Evolutionary conservation across 2,797 vertebrate genomes (phyloP), one percentile per base, ranked within the genome.

Genomic region (Mus minutoides): DNA sequence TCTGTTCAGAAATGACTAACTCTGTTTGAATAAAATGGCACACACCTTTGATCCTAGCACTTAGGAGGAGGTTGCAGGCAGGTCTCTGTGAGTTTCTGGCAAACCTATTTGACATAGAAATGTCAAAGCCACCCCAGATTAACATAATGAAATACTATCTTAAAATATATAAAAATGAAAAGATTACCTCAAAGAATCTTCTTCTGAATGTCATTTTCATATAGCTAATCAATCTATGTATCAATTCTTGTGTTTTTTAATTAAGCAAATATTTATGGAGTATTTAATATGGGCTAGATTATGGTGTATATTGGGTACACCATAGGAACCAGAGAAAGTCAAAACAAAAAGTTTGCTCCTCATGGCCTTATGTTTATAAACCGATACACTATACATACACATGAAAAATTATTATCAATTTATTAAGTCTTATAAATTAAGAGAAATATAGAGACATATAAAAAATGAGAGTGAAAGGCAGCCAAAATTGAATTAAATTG

Each of bases 251-350:
- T 31, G 17, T 87, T 84, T 52, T 82, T 67, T 26, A 79, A 90
- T 16, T 93, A 17, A 93, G 22, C 2, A 94, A 94, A 90, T 93
- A 69, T 82, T 95, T 94, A 52, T 26, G 79, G 56, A 90, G 10
- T 91, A 40, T 14, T 94, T 91, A 79, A 29, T 87, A 52, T 83
- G 21, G 52, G 31, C 1, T 78, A 76, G 2, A 80, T 92, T 76
- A 75, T 73, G 3, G 78, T 89, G 78, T 31, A 17, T 54, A 54
- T 52, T 92, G 34, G 37, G 13, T 90, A 71, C 6, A 82, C 29
- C 16, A 14, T 82, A 24, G 6, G 88, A 29, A 94, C 43, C 58
- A 77, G 90, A 29, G 91, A 9, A 85, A 60, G 10, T 40, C n/a
- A 90, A 71, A 78, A 1, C 6, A 31, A 67, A 43, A 10, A 5